Conservation (phyloP, 2,113 vertebrate genomes). For the Gallinago jamesoni region DNA sequence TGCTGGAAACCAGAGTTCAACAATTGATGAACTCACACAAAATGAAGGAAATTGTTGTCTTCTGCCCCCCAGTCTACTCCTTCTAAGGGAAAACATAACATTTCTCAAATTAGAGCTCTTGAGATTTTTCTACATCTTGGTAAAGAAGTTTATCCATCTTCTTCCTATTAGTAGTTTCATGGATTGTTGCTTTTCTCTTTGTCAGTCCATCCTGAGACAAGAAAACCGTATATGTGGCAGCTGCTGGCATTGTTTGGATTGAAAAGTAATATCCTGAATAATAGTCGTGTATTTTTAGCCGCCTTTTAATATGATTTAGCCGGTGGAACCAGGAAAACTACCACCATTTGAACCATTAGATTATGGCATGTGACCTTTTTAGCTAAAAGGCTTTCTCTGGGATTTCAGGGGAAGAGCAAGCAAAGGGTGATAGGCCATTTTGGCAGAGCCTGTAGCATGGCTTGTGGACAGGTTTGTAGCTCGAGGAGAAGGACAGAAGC, state of each 20-base stretch:
- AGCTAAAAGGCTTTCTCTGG: background rate
- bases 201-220: background rate
- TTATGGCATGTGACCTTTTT: background rate
- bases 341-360: background rate
- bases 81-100: background rate
- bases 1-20: background rate
- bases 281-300: background rate
- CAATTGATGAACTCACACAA: background rate
- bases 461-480: background rate
- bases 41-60: background rate
- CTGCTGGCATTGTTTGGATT: background rate
- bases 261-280: background rate
- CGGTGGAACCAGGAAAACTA: background rate
- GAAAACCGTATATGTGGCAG: background rate
- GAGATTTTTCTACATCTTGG: background rate
- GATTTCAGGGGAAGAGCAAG: background rate
- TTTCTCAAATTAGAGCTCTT: background rate
- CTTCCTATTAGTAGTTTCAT: background rate
- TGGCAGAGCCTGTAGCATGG: background rate
- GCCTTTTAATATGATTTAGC: background rate
- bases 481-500: rapidly evolving
- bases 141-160: background rate
- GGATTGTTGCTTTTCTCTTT: background rate
- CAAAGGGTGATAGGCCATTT: background rate
- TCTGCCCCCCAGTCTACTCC: background rate